phyloP scores from a whole-genome alignment of 1,140 invertebrate genomes.

The Sesamia nonagrioides region DNA sequence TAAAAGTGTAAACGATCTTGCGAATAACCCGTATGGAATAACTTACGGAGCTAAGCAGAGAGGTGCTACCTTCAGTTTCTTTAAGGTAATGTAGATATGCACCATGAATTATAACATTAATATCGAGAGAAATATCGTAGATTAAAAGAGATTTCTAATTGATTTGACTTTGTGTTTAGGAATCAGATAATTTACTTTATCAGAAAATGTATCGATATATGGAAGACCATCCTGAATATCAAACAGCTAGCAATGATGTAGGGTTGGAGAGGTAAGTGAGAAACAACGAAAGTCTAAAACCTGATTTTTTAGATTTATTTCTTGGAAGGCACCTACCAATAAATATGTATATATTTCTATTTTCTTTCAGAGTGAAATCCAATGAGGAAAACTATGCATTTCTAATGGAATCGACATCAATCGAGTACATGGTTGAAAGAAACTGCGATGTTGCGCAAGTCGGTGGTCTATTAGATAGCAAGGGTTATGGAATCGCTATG shows the following conservation, averaged over 20 bases:
- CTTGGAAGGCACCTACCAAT: no score
- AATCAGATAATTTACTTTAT: constrained; percentile 91
- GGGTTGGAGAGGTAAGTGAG: constrained; percentile 90
- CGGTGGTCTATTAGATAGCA: constrained; percentile 92
- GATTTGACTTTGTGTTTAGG: constrained; percentile 71
- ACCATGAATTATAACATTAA: constrained; percentile 19
- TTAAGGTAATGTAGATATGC: constrained; percentile 90
- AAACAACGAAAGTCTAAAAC: background rate
- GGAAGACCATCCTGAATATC: constrained; percentile 90
- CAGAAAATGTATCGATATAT: constrained; percentile 94
- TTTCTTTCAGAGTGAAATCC: constrained; percentile 84
- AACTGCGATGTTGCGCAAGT: constrained; percentile 94
- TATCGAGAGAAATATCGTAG: constrained; percentile 3
- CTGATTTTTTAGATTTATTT: no score
- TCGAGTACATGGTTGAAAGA: constrained; percentile 93
- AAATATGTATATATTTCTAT: background rate
- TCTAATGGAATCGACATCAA: constrained; percentile 94
- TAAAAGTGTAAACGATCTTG: constrained; percentile 94
- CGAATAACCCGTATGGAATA: constrained; percentile 90
- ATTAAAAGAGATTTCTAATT: background rate
- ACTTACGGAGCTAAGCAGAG: constrained; percentile 94
- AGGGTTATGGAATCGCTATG: constrained; percentile 94
- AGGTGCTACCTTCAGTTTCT: constrained; percentile 95
- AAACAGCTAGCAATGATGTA: constrained; percentile 91
- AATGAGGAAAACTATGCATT: constrained; percentile 92